phyloP scores from a whole-genome alignment of 2,888 invertebrate genomes.

The Desoria tigrina region DNA sequence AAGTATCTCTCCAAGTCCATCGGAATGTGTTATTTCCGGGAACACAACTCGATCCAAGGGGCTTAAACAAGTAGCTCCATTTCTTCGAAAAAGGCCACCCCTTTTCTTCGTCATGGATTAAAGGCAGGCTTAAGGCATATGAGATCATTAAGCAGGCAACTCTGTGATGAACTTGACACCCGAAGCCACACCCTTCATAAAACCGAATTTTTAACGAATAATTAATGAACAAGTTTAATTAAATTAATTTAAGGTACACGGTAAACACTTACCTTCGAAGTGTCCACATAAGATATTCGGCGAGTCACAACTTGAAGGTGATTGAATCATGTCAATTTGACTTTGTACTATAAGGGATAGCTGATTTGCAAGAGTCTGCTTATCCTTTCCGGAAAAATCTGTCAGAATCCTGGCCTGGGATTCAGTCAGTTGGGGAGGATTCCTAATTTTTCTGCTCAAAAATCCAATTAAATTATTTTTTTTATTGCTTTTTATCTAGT shows the following conservation, averaged over 20 bases:
- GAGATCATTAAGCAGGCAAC: constrained; percentile 28
- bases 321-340: background rate
- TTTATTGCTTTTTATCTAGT: too few relatives aligned
- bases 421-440: background rate
- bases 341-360: constrained; percentile 1
- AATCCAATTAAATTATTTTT: too few relatives aligned
- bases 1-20: constrained; percentile 17
- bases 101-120: constrained; percentile 29
- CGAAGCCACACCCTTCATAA: constrained; percentile 38
- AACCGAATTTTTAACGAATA: background rate
- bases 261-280: background rate
- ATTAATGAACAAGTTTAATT: too few relatives aligned
- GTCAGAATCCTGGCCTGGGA: background rate
- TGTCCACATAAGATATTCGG: background rate
- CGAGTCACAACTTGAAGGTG: background rate
- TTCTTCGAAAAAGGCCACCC: constrained; percentile 21
- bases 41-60: constrained; percentile 29
- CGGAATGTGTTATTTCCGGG: constrained; percentile 15
- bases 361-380: too few relatives aligned
- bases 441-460: background rate
- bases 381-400: too few relatives aligned
- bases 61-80: constrained; percentile 24
- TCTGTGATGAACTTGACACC: constrained; percentile 40
- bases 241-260: too few relatives aligned
- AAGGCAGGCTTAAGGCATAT: constrained; percentile 26